Evolutionary conservation across 2,888 invertebrate genomes (phyloP), one percentile per base, ranked within the genome.

Genomic region (Diabrotica balteata): DNA sequence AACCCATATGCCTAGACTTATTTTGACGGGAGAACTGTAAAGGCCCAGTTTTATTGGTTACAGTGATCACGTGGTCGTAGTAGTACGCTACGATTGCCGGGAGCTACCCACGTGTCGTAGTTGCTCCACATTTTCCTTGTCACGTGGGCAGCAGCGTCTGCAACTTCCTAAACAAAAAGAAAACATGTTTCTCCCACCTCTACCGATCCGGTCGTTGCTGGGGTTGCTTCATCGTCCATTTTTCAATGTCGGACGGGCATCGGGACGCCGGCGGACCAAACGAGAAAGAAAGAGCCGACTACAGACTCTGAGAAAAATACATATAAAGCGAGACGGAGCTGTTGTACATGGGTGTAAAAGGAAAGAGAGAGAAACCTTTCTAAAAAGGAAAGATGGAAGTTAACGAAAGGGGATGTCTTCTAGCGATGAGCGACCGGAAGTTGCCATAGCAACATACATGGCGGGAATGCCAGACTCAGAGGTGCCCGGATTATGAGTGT

Each of bases 401-500:
- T 45, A 62, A 59, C 62, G 54, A 52, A 64, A 68, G 59, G 68
- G 68, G 70, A 68, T 61, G 68, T 69, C 67, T 68, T 68, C 66
- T 63, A 67, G 53, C 59, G 61, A 62, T 55, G 70, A 65, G 70
- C 63, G 65, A 69, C 65, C 71, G 69, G 69, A 73, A 69, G 77
- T 79, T 69, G 71, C 75, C 74, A 79, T 78, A 74, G 76, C 69
- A 77, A 80, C 79, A 74, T 75, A 77, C 78, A 76, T 77, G 78
- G 76, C 77, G 74, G 77, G 79, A 77, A 78, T 77, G 75, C 75
- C 77, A 79, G 79, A 78, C 78, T 76, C 73, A 59, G 71, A 66
- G 78, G 77, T 75, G 77, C 79, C 78, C 71, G 69, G 66, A 67
- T 71, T 68, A 62, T 73, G 63, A 57, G 17, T 62, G 61, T 66